phyloP scores from a whole-genome alignment of 2,797 vertebrate genomes.

The Monodelphis domestica region DNA sequence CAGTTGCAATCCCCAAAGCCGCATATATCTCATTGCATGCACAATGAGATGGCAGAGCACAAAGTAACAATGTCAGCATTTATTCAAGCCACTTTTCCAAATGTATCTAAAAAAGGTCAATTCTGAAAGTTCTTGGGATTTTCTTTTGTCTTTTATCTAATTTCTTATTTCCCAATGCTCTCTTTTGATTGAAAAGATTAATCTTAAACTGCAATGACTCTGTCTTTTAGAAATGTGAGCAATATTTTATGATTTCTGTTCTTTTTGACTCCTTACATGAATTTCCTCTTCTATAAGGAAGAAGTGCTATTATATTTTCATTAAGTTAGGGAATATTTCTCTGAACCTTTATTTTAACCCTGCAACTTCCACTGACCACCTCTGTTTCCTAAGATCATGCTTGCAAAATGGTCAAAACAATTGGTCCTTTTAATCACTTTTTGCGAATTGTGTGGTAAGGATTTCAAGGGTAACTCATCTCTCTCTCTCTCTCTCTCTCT shows the following conservation, averaged over 20 bases:
- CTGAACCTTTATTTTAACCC: neutral
- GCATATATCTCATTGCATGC: neutral
- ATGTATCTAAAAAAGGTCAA: constrained; percentile 21
- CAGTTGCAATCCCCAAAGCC: constrained; percentile 62
- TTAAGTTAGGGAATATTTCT: neutral
- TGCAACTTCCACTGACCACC: neutral
- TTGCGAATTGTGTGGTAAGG: neutral
- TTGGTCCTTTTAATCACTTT: neutral
- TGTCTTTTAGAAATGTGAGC: neutral
- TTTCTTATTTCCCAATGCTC: neutral
- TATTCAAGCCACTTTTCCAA: neutral
- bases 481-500: no score
- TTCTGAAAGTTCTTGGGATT: neutral
- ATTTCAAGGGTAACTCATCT: neutral
- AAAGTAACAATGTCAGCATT: neutral
- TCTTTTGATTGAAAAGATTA: neutral
- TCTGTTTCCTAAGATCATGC: neutral
- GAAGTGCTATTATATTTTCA: neutral
- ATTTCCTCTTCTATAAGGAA: neutral
- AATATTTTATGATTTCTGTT: neutral
- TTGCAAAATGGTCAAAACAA: neutral
- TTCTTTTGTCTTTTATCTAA: neutral
- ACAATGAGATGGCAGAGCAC: neutral
- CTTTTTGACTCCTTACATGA: neutral
- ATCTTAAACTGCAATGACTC: neutral